Evolutionary conservation across 2,797 vertebrate genomes (phyloP), one percentile per base, ranked within the genome.

Genomic region (Buceros bicornis): DNA sequence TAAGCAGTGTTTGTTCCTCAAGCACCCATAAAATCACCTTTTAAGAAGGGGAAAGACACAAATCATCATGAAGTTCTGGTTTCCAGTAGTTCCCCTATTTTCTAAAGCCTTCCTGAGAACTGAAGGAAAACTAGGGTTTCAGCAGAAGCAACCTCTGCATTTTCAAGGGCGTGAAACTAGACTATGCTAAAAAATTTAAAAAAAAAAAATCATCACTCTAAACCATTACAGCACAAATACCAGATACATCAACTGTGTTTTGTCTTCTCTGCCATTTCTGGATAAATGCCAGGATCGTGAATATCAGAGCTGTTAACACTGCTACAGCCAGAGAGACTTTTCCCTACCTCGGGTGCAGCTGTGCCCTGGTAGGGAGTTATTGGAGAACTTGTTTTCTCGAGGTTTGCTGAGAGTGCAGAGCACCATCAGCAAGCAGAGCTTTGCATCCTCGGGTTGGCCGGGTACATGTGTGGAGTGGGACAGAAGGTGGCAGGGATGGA

Each of bases 171-270:
- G 40, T 43, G 58, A 93, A 91, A 86, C 2, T 28, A 91, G 72
- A 51, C 12, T 29, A 62, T 6, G 4, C 16, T 50, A 48, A 62
- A 83, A 88, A 90, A 81, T 48, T 40, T 10, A 40, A 40, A 40
- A 40, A 40, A 40, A 12, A 80, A 64, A 60, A 74, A 8, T 0
- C 1, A 26, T 37, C 28, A 18, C 24, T 64, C 48, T 48, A 71
- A 87, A 43, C 16, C 50, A 69, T 78, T 90, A 50, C 45, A 82
- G 74, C n/a, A 82, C 60, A 91, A 90, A 82, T 89, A 67, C 37
- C 86, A 95, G 90, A 80, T 74, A 56, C 37, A 92, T 94, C 83
- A 89, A 54, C 40, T 45, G 9, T 81, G 67, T 93, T 95, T 95
- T 95, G 67, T 84, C 65, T 96, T 87, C 66, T 56, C 53, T 85